Evolutionary conservation across 2,113 vertebrate genomes (phyloP), one percentile per base, ranked within the genome.

Genomic region (Hypomesus transpacificus): DNA sequence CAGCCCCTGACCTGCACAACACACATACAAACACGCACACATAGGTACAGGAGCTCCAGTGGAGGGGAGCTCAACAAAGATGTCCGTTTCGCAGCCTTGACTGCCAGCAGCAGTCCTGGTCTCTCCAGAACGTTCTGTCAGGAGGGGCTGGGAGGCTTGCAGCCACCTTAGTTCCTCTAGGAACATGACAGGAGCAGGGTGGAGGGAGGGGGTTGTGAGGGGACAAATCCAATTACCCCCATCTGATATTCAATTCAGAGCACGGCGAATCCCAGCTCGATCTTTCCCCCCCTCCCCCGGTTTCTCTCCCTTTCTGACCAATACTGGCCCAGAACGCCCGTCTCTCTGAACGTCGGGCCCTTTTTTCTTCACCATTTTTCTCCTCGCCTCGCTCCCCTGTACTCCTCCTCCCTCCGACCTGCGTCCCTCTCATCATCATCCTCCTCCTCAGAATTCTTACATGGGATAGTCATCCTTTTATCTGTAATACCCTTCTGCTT

Each of bases 1-100:
- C 80, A 90, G 90, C 87, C 88, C 90, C 88, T 90, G 82, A 85
- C 90, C 90, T 81, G 89, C 84, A 84, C 84, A 89, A 85, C 93
- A 82, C 80, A 84, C 88, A 83, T 90, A 82, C 89, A 88, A 89
- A 92, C 60, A 76, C 20, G 14, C 58, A 0, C 89, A 88, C 89
- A 92, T 57, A 76, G 8, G 21, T 31, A 1, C 39, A 26, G 11
- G 39, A 2, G 9, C 26, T 39, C 24, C 17, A 24, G 24, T 62
- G 24, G 4, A 31, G 16, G 2, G 31, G 18, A 18, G 51, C 17
- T 59, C 20, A 61, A 61, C 59, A 6, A 24, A 61, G 21, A 6
- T 16, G 59, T 24, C 59, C 16, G 14, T 22, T 9, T 9, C 39
- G n/a, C 39, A 46, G 53, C 53, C 53, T 56, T 4, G 3, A 56